These are phyloP conservation scores for Hanleya hanleyi DNA, from an alignment of 2,888 invertebrate genomes.

Conservation along the genomic window DNA sequence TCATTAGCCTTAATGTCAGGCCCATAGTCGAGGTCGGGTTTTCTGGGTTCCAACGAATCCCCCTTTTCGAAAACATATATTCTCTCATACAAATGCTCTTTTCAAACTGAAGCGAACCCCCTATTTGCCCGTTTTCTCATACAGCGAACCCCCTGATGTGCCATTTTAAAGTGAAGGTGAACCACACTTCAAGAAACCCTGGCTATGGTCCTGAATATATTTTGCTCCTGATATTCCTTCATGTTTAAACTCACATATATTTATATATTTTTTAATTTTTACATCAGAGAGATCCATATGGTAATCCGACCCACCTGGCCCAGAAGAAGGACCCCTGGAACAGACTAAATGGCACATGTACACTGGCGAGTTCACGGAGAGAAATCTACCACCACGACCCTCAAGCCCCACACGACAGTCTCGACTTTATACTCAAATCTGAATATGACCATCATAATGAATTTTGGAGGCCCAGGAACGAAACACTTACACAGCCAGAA, in stretches of 20 bases:
- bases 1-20: no score
- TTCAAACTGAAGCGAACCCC: no score
- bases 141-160: no score
- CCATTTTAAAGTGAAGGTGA: no score
- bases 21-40: no score
- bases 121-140: no score
- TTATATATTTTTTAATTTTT: slow-evolving; percentile 1
- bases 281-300: slow-evolving; percentile 60
- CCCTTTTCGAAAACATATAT: no score
- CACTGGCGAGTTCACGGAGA: slow-evolving; percentile 65
- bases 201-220: background rate
- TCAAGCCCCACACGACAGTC: slow-evolving; percentile 69
- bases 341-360: slow-evolving; percentile 63
- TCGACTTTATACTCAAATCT: slow-evolving; percentile 72
- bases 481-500: slow-evolving; percentile 70
- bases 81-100: no score
- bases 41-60: no score
- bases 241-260: background rate
- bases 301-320: slow-evolving; percentile 64
- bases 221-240: background rate
- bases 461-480: slow-evolving; percentile 64
- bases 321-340: slow-evolving; percentile 70
- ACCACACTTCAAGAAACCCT: no score
- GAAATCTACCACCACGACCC: slow-evolving; percentile 70
- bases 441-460: slow-evolving; percentile 71